Conservation (phyloP, 2,113 vertebrate species). For the Amazona guildingii region DNA sequence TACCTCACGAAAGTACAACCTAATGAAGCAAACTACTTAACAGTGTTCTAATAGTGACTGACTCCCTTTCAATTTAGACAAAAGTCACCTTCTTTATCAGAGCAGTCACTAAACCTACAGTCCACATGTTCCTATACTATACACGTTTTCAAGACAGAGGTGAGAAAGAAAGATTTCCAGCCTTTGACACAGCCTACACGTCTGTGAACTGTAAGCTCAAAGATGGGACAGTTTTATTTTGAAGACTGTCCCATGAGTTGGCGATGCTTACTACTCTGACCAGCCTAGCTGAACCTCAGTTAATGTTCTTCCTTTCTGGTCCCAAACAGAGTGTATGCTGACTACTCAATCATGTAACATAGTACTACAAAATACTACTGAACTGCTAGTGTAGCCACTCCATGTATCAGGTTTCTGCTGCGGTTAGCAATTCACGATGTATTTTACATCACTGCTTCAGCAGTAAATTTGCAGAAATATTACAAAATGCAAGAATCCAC, state of each 20-base stretch:
- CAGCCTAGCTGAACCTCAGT: background rate
- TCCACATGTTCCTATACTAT: background rate
- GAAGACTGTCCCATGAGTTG: background rate
- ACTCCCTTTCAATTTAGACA: background rate
- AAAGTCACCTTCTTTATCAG: background rate
- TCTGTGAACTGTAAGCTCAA: background rate
- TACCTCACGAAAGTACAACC: background rate
- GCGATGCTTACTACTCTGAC: background rate
- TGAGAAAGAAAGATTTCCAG: background rate
- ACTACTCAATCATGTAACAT: accelerated
- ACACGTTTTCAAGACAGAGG: background rate
- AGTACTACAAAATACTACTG: background rate
- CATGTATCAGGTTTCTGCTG: background rate
- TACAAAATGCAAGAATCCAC: background rate
- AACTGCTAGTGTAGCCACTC: background rate
- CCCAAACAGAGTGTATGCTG: background rate
- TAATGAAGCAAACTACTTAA: background rate
- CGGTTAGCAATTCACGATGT: background rate
- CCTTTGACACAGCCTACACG: background rate
- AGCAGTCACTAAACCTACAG: background rate
- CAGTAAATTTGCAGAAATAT: background rate
- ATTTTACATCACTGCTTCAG: background rate
- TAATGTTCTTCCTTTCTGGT: background rate
- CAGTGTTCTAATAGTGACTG: background rate
- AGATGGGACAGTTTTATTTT: background rate